Base-by-base conservation (phyloP, 1,140 invertebrate genomes). In the Neodiprion pinetum region DNA sequence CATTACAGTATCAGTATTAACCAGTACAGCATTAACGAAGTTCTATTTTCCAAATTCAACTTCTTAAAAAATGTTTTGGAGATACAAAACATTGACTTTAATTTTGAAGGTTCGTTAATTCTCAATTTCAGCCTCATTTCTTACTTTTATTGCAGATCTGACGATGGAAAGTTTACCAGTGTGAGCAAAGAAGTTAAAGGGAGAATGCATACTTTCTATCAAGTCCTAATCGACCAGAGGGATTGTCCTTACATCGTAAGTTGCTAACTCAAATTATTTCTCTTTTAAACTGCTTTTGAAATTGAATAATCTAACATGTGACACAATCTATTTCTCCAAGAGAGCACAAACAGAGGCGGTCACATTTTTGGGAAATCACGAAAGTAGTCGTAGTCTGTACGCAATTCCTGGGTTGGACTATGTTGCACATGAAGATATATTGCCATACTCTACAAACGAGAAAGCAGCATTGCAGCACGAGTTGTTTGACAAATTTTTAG, bases 341-440 rank as follows among this genome's bases (percentile, higher is more conserved):
- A 92, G 97, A 83, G 96, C 97, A 8, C 97, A 98, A 90, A 97
- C 97, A 65, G 97, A 99, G 90, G 96, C 97, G 48, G 97, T 99
- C 0, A 99, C 98, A n/a, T 99, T 99, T 89, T 88, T 99, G 28
- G 97, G 97, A 7, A 98, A 97, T 85, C 97, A 98, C 87, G 97
- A 98, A 86, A 97, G 96, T 17, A 97, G 95, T 83, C 90, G 96
- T 53, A 96, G 95, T 86, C 88, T 98, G 9, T 98, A 98, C 89
- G 96, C 97, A 1, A 98, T 98, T 80, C 97, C 97, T 49, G 97
- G 97, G 14, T 86, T 99, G 23, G 98, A 99, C 89, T 99, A 99
- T 90, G 97, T 99, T 21, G 95, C 96, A 4, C 98, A 99, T 84
- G 96, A 98, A 88, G 97, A 99, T 86, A 95, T 97, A 75, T 92